Evolutionary conservation across 2,113 vertebrate genomes (phyloP).

Genomic region (Dromaius novaehollandiae): DNA sequence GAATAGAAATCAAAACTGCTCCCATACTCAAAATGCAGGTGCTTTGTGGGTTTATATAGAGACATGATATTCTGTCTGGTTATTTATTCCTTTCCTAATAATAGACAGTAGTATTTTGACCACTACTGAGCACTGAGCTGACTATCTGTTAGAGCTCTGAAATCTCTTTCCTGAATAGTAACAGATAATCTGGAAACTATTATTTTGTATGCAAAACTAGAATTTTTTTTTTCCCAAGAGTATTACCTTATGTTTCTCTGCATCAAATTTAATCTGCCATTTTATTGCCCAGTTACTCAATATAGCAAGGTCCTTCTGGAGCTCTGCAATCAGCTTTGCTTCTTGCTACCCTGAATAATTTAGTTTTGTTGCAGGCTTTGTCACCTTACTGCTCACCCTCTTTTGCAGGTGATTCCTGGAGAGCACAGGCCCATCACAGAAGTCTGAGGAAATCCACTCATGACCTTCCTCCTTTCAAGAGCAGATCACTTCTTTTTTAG

Average conservation of each 20-base stretch:
- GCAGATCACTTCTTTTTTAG: background rate
- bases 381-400: background rate
- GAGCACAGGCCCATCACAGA: background rate
- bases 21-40: background rate
- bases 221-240: background rate
- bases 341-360: background rate
- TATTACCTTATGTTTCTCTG: background rate
- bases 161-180: background rate
- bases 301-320: background rate
- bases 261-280: background rate
- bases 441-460: background rate
- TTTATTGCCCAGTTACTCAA: background rate
- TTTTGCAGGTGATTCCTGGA: background rate
- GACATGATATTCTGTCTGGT: background rate
- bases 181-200: background rate
- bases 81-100: background rate
- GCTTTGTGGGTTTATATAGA: background rate
- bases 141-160: background rate
- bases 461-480: background rate
- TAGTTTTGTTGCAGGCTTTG: background rate
- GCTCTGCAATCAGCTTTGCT: background rate
- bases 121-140: background rate
- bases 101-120: background rate
- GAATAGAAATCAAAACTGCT: background rate
- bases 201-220: background rate